Percentiles rank a stretch among this genome's conserved stretches.
These are phyloP conservation scores for Slavum lentiscoides DNA, from an alignment of 2,888 invertebrate genomes.

Conservation along the genomic window DNA sequence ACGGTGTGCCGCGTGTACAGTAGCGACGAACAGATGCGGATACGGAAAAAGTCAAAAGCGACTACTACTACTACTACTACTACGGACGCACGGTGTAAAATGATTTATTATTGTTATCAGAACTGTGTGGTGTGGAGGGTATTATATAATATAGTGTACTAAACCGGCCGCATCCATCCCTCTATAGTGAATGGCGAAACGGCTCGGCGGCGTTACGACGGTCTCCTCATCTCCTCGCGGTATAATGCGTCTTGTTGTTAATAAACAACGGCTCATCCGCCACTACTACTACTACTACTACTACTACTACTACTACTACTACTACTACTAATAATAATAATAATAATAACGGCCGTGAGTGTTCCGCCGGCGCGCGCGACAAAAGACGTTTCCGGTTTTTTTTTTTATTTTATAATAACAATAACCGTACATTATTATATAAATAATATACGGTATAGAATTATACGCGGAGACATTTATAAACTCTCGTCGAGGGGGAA, in stretches of 20 bases:
- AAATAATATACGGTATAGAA: neutral
- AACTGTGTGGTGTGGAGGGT: neutral
- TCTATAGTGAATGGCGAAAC: neutral
- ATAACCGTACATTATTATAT: neutral
- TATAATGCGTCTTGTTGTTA: slow-evolving; percentile 37
- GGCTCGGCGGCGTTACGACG: slow-evolving; percentile 45
- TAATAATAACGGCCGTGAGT: slow-evolving; percentile 21
- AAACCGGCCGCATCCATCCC: slow-evolving; percentile 46
- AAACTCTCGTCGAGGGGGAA: too few relatives aligned
- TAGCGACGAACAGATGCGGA: slow-evolving; percentile 37
- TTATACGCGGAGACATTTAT: neutral
- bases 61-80: too few relatives aligned
- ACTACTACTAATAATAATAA: neutral
- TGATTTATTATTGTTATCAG: slow-evolving; percentile 51
- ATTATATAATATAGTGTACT: neutral
- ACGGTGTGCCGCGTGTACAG: neutral
- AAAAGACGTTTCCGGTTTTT: slow-evolving; percentile 49
- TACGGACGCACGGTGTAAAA: neutral
- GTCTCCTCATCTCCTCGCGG: neutral
- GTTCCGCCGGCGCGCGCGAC: slow-evolving; percentile 47
- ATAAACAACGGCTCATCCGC: slow-evolving; percentile 7
- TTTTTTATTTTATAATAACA: slow-evolving; percentile 22
- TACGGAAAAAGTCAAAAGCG: slow-evolving; percentile 40
- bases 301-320: too few relatives aligned
- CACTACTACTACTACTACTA: too few relatives aligned